Evolutionary conservation across 2,113 vertebrate species (phyloP).

Genomic region (Cyanoliseus patagonus): DNA sequence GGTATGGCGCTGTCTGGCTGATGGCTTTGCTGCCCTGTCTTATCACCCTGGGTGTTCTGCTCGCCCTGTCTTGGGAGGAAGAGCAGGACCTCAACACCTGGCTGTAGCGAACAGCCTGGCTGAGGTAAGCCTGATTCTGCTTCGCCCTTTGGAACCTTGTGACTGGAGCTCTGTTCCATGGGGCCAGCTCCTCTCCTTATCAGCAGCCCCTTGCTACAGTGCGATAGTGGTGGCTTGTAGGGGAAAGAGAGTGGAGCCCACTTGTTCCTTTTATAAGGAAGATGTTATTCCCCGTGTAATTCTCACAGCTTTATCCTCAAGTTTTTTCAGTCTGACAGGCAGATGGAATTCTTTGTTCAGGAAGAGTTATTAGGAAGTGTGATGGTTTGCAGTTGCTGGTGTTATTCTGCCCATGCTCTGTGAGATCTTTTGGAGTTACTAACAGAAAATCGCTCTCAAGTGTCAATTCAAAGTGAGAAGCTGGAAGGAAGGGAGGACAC

Average conservation of each 20-base stretch:
- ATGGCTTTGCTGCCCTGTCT: not conserved
- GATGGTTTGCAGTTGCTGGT: not conserved
- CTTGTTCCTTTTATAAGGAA: not conserved
- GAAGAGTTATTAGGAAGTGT: not conserved
- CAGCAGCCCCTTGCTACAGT: not conserved
- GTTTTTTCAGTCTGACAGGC: not conserved
- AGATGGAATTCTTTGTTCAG: not conserved
- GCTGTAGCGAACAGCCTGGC: not conserved
- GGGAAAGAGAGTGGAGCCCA: not conserved
- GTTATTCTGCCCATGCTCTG: not conserved
- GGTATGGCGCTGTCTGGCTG: not conserved
- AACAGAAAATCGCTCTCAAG: not conserved
- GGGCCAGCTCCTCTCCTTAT: constrained; percentile 6
- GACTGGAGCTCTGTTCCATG: not conserved
- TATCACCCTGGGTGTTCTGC: not conserved
- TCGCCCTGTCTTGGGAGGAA: not conserved
- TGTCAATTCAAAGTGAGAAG: not conserved
- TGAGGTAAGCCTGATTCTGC: not conserved
- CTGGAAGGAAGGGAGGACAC: not conserved
- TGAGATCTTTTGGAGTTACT: not conserved
- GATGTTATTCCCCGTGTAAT: not conserved
- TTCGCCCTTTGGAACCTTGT: not conserved
- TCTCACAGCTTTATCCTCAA: not conserved
- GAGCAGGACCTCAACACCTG: not conserved
- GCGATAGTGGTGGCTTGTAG: not conserved